Evolutionary conservation across 2,888 invertebrate genomes (phyloP), one percentile per base, ranked within the genome.

Genomic region (Chalcis sispes): DNA sequence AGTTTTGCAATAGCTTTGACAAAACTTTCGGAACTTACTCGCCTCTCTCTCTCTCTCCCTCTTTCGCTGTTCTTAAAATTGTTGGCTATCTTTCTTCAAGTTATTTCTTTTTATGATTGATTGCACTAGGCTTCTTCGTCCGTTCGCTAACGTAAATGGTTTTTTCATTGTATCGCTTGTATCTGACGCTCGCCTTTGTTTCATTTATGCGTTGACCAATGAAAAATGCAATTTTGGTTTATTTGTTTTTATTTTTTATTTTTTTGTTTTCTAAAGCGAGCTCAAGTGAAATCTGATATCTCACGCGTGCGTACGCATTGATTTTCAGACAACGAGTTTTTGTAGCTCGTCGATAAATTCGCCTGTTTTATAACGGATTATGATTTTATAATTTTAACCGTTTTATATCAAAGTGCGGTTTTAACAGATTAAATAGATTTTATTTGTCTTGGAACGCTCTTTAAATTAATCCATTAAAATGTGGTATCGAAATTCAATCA

Each of bases 211-310:
- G 27, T 15, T 56, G 15, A 29, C 42, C 40, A n/a, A n/a, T 42
- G 42, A n/a, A 67, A 67, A 56, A 65, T 50, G n/a, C 65, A 42
- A 67, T 56, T 67, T 42, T n/a, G n/a, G n/a, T n/a, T n/a, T n/a
- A n/a, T n/a, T n/a, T n/a, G n/a, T n/a, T n/a, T n/a, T n/a, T n/a
- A n/a, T n/a, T n/a, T n/a, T n/a, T n/a, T n/a, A n/a, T n/a, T n/a
- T n/a, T n/a, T n/a, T n/a, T n/a, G n/a, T n/a, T n/a, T 29, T 42
- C 13, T 15, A n/a, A 18, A 27, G 52, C 15, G 46, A 56, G 56
- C 52, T 52, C 52, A 50, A 56, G 67, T 29, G 56, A 56, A 25
- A 67, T 67, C 56, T 67, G 29, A 67, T 67, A 67, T 20, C 18
- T n/a, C n/a, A n/a, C n/a, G 4, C 54, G 42, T 3, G 8, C 10